phyloP scores from a whole-genome alignment of 1,140 invertebrate species.

The Pogonomyrmex barbatus region DNA sequence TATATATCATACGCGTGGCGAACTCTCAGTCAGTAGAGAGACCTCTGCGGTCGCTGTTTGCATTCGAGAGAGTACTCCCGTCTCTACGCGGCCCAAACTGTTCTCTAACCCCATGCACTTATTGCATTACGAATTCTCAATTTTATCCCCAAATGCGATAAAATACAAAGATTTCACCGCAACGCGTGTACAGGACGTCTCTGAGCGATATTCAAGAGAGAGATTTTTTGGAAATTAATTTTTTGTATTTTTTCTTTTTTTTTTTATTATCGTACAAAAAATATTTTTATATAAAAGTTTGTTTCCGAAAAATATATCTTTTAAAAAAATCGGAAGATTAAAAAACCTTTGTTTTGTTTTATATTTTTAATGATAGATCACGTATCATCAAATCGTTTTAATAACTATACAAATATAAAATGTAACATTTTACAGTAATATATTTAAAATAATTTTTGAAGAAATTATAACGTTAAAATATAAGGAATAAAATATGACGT shows the following conservation, averaged over 20 bases:
- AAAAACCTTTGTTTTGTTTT: not conserved
- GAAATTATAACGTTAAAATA: no score
- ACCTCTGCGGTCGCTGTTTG: slow-evolving; percentile 38
- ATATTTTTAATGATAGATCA: not conserved
- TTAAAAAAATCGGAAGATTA: not conserved
- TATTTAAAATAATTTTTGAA: no score
- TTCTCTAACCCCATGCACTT: slow-evolving; percentile 6
- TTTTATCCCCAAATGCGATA: slow-evolving; percentile 6
- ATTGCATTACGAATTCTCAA: slow-evolving; percentile 30
- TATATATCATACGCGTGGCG: slow-evolving; percentile 44
- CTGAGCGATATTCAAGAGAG: no score
- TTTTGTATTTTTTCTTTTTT: no score
- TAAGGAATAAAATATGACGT: no score
- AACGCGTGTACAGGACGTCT: not conserved
- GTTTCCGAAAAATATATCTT: not conserved
- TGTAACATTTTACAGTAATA: no score
- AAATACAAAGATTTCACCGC: not conserved
- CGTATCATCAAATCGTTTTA: not conserved
- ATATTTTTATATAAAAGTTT: not conserved
- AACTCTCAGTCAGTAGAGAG: slow-evolving; percentile 39
- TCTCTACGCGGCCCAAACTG: not conserved
- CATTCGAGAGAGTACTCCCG: slow-evolving; percentile 29
- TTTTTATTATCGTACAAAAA: no score
- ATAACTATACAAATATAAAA: no score
- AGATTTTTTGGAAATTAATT: no score